phyloP scores from a whole-genome alignment of 2,888 invertebrate species.

The Furcula furcula region DNA sequence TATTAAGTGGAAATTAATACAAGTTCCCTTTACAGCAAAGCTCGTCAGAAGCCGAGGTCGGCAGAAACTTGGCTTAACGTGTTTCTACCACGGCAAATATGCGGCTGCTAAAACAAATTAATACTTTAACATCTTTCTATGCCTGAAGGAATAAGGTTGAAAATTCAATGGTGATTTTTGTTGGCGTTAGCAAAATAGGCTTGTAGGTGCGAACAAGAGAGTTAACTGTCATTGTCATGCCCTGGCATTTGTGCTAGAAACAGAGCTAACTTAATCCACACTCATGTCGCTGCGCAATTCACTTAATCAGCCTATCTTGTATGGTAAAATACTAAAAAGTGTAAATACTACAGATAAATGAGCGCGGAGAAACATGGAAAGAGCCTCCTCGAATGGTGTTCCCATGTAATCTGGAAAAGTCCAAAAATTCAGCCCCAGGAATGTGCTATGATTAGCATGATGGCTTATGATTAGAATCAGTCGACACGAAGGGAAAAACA shows the following conservation, averaged over 20 bases:
- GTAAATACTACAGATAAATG: no score
- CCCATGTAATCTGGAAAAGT: no score
- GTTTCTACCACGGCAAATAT: conserved; percentile 28
- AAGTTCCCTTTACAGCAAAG: conserved; percentile 47
- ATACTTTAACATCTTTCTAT: conserved; percentile 10
- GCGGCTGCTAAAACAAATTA: conserved; percentile 5
- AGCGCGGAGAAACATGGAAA: no score
- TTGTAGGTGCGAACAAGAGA: conserved; percentile 47
- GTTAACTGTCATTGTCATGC: conserved; percentile 64
- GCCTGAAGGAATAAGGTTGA: conserved; percentile 3
- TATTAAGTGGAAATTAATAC: conserved; percentile 49
- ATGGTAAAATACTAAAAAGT: no score
- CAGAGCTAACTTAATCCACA: conserved; percentile 53
- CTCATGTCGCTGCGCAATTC: conserved; percentile 48
- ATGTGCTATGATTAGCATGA: no score
- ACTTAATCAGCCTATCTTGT: conserved; percentile 36
- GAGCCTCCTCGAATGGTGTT: no score
- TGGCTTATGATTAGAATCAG: no score
- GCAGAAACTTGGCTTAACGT: conserved; percentile 55
- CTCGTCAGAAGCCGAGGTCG: conserved; percentile 51
- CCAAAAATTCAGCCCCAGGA: no score
- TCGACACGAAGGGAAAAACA: no score
- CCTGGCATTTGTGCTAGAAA: conserved; percentile 53
- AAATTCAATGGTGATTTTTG: conserved; percentile 12
- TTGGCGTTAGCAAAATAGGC: conserved; percentile 15